A percentile compares a stretch with the other conserved stretches of the same genome.
Conservation (phyloP, 2,113 vertebrate genomes). For the Caloenas nicobarica region DNA sequence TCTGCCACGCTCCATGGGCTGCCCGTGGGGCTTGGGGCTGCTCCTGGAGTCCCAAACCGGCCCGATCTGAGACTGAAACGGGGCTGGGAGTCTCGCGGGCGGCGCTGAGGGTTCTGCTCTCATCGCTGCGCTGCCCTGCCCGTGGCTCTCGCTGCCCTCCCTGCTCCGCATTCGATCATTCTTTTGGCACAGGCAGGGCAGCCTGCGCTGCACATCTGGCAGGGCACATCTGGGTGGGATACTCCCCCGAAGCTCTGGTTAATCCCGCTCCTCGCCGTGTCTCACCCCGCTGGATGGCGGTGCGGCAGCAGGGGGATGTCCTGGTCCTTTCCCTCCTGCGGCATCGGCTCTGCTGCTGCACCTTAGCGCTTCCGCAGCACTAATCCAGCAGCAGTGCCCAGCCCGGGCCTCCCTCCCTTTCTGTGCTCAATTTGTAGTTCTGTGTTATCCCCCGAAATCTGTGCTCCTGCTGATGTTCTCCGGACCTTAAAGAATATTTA, state of each 20-base stretch:
- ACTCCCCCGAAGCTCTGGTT: not conserved
- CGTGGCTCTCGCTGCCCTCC: not conserved
- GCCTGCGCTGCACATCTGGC: not conserved
- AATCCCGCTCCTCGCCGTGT: not conserved
- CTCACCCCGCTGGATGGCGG: not conserved
- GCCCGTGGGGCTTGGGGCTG: too few relatives aligned
- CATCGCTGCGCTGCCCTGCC: too few relatives aligned
- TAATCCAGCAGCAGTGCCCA: not conserved
- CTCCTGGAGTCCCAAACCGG: not conserved
- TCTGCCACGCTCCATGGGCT: not conserved
- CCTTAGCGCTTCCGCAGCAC: not conserved
- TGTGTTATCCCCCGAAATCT: not conserved
- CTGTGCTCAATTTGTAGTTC: not conserved
- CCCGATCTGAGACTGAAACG: fast-evolving
- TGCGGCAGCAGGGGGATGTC: not conserved
- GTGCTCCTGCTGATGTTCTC: slow-evolving; percentile 23
- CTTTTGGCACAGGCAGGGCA: not conserved
- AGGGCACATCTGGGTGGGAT: not conserved
- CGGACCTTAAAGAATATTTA: slow-evolving; percentile 74
- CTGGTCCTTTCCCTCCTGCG: fast-evolving
- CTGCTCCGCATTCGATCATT: fast-evolving
- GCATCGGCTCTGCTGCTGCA: not conserved
- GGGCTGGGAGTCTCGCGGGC: not conserved
- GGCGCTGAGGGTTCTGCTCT: not conserved
- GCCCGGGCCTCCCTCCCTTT: not conserved